Evolutionary conservation across 2,797 vertebrate genomes (phyloP).

Genomic region (Etheostoma perlongum): DNA sequence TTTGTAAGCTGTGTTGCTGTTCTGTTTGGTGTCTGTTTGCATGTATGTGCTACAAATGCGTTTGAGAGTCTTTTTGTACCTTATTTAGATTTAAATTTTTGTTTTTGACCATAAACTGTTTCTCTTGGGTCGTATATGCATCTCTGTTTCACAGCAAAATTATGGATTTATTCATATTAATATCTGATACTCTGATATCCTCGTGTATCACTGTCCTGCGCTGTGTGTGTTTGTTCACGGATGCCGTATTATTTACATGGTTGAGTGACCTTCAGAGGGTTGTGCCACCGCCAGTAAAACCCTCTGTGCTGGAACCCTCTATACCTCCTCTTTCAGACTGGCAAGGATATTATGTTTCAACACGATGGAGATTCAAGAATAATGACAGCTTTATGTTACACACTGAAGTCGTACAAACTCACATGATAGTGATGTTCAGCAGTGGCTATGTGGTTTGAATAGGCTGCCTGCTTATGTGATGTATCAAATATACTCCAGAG

Average conservation of each 20-base stretch:
- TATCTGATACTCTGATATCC: slow-evolving; percentile 44
- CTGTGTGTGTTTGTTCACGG: slow-evolving; percentile 50
- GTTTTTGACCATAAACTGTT: slow-evolving; percentile 42
- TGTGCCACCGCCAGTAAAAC: slow-evolving; percentile 65
- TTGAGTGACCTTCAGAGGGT: slow-evolving; percentile 72
- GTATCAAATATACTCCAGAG: slow-evolving; percentile 48
- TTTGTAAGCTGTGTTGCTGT: background rate
- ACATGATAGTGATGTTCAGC: slow-evolving; percentile 26
- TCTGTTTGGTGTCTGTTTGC: background rate
- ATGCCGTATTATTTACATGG: slow-evolving; percentile 61
- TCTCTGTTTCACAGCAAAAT: slow-evolving; percentile 50
- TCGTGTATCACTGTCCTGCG: slow-evolving; percentile 12
- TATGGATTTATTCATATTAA: slow-evolving; percentile 65
- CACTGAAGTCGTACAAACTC: slow-evolving; percentile 36
- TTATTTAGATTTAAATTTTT: slow-evolving; percentile 16
- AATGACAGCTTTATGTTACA: slow-evolving; percentile 53
- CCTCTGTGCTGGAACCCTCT: slow-evolving; percentile 46
- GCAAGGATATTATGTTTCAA: slow-evolving; percentile 46
- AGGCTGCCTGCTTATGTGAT: slow-evolving; percentile 34
- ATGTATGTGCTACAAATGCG: background rate
- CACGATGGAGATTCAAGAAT: slow-evolving; percentile 27
- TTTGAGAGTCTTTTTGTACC: background rate
- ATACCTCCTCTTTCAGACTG: slow-evolving; percentile 18
- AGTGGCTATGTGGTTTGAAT: slow-evolving; percentile 44
- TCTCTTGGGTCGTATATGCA: slow-evolving; percentile 21